These are phyloP conservation scores for Mimumesa dahlbomi DNA, from an alignment of 2,888 invertebrate genomes.

Conservation along the genomic window DNA sequence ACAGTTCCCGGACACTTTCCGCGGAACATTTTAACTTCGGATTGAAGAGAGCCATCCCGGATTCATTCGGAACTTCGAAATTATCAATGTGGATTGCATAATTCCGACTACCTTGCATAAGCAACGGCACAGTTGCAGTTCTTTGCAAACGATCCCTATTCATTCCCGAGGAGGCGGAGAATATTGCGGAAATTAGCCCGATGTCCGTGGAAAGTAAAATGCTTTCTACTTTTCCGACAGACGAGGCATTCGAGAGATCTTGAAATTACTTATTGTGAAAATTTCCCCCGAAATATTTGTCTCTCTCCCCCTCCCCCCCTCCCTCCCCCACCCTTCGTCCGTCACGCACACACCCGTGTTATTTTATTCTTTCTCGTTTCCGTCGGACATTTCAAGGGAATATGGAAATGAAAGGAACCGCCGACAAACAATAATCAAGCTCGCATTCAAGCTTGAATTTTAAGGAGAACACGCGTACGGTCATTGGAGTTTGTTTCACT, in stretches of 20 bases:
- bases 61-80: conserved; percentile 24
- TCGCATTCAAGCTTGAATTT: not conserved
- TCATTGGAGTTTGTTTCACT: not conserved
- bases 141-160: conserved; percentile 65
- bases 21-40: not conserved
- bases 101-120: conserved; percentile 7
- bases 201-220: conserved; percentile 24
- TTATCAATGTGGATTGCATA: conserved; percentile 27
- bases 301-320: not conserved
- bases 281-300: conserved; percentile 10
- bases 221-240: conserved; percentile 16
- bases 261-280: conserved; percentile 40
- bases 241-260: not conserved
- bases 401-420: not conserved
- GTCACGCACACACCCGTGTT: not conserved
- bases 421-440: conserved; percentile 23
- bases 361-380: too few species aligned
- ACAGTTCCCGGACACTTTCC: not conserved
- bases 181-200: conserved; percentile 59
- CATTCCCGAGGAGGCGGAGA: conserved; percentile 42
- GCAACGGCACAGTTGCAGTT: conserved; percentile 29
- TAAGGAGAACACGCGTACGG: not conserved
- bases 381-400: not conserved
- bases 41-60: not conserved
- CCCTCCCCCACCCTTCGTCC: not conserved